Percentiles rank a stretch among this genome's conserved stretches.
These are phyloP conservation scores for Nematopogon swammerdamellus DNA, from an alignment of 2,888 invertebrate genomes.

Conservation along the genomic window DNA sequence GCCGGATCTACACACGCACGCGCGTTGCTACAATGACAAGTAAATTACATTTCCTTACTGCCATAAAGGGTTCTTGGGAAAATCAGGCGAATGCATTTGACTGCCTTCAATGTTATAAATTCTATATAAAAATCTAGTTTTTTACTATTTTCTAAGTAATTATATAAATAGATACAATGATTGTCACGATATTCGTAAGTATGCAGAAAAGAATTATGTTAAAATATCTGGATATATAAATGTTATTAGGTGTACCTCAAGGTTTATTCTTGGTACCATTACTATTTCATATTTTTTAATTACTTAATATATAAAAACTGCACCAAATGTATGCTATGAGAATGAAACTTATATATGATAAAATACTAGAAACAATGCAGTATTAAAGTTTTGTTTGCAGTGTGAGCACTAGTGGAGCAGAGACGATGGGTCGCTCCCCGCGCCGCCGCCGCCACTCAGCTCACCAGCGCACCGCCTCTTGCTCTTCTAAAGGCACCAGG, in stretches of 20 bases:
- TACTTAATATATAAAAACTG: no score
- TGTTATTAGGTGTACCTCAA: no score
- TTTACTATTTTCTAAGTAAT: background rate
- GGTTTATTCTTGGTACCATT: no score
- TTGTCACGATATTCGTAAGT: no score
- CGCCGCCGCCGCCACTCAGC: slow-evolving; percentile 39
- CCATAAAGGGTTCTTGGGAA: background rate
- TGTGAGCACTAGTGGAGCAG: slow-evolving; percentile 28
- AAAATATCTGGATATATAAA: no score
- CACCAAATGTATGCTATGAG: no score
- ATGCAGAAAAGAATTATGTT: no score
- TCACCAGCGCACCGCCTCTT: slow-evolving; percentile 45
- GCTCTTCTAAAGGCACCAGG: slow-evolving; percentile 50
- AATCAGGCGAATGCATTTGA: no score
- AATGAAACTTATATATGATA: background rate
- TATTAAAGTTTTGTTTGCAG: slow-evolving; percentile 15
- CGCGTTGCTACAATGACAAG: slow-evolving; percentile 44
- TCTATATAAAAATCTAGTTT: no score
- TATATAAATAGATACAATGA: no score
- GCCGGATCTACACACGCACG: slow-evolving; percentile 71
- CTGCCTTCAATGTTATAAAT: slow-evolving; percentile 1
- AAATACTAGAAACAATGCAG: background rate
- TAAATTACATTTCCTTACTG: slow-evolving; percentile 19
- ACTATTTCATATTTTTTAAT: no score
- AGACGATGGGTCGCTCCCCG: slow-evolving; percentile 39